phyloP scores from a whole-genome alignment of 2,797 vertebrate species.

The Xerus rutilus region DNA sequence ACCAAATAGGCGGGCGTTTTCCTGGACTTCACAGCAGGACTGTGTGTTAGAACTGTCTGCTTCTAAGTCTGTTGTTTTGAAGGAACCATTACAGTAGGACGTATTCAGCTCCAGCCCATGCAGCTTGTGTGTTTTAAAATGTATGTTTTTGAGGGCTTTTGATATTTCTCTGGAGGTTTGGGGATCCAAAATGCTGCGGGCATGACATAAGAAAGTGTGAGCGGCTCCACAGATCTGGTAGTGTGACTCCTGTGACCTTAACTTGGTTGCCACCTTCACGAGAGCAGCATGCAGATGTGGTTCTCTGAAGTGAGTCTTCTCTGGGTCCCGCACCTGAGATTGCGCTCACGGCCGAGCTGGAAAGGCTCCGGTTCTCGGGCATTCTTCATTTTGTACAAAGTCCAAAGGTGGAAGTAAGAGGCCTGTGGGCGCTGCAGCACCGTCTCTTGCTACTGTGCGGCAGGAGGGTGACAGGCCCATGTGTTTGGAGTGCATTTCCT shows the following conservation, averaged over 20 bases:
- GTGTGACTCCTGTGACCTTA: background rate
- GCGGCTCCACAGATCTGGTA: background rate
- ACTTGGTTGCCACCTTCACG: too few relatives aligned
- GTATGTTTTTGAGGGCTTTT: background rate
- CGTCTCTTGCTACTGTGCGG: background rate
- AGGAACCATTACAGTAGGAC: background rate
- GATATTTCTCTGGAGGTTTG: background rate
- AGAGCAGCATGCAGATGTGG: background rate
- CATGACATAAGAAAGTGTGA: background rate
- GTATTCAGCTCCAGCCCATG: background rate
- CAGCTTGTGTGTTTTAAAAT: background rate
- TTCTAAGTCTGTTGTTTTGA: background rate
- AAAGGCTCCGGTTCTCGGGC: background rate
- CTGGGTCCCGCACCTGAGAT: background rate
- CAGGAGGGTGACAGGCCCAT: background rate
- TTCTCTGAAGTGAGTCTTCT: background rate
- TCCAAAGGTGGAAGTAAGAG: background rate
- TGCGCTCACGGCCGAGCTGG: too few relatives aligned
- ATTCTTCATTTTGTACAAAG: background rate
- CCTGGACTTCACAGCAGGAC: background rate
- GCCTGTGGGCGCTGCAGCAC: fast-evolving
- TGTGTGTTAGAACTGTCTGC: background rate
- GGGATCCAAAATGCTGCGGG: background rate
- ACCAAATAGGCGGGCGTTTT: background rate
- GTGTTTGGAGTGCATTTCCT: conserved; percentile 28